phyloP scores from a whole-genome alignment of 2,797 vertebrate genomes.

The Phalloptychus januarius region DNA sequence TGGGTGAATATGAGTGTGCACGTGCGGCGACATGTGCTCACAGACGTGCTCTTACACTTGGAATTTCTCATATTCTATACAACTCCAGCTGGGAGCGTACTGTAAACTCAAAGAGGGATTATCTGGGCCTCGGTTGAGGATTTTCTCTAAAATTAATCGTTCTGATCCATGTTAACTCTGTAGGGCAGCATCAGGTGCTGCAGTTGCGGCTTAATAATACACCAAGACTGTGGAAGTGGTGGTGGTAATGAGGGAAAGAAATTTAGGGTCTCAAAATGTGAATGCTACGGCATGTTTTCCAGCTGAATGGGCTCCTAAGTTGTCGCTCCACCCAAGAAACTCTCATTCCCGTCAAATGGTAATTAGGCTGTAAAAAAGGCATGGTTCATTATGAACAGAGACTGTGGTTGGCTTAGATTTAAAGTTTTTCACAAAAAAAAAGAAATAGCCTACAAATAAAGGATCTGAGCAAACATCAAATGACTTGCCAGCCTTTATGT shows the following conservation, averaged over 20 bases:
- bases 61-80: slow-evolving; percentile 35
- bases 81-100: slow-evolving; percentile 42
- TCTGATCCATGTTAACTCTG: slow-evolving; percentile 56
- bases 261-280: not conserved
- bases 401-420: slow-evolving; percentile 4
- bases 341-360: not conserved
- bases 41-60: slow-evolving; percentile 22
- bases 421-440: not conserved
- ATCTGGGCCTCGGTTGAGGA: slow-evolving; percentile 59
- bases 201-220: not conserved
- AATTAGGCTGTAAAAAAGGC: slow-evolving; percentile 1
- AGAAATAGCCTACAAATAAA: not conserved
- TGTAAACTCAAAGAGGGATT: slow-evolving; percentile 73
- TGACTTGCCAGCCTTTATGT: slow-evolving; percentile 4
- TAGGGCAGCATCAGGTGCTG: slow-evolving; percentile 35
- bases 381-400: not conserved
- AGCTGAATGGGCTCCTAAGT: slow-evolving; percentile 4
- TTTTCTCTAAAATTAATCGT: slow-evolving; percentile 72
- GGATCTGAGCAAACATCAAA: slow-evolving; percentile 2
- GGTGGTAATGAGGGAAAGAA: not conserved
- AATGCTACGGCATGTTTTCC: not conserved
- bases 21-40: slow-evolving; percentile 21
- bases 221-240: slow-evolving; percentile 1
- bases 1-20: slow-evolving; percentile 38
- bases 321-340: slow-evolving; percentile 20